Conservation (phyloP, 2,113 vertebrate genomes). For the Willisornis vidua region DNA sequence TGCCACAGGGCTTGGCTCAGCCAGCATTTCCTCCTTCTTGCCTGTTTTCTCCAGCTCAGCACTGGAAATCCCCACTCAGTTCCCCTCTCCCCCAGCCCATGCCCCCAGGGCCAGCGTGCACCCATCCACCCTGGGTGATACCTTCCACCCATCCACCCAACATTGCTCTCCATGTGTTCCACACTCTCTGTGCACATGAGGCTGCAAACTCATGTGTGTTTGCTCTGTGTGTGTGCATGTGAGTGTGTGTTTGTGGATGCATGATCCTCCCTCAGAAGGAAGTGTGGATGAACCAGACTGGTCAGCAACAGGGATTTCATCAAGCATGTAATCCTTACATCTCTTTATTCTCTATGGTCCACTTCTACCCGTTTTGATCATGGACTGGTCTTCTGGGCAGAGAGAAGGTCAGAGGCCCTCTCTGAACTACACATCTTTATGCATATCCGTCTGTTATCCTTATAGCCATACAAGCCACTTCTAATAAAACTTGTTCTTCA, state of each 20-base stretch:
- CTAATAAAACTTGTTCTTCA: neutral
- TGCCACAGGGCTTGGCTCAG: slow-evolving; percentile 52
- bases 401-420: neutral
- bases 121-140: neutral
- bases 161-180: fast-evolving
- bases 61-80: slow-evolving; percentile 51
- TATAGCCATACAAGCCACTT: neutral
- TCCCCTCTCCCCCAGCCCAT: slow-evolving; percentile 18
- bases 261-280: neutral
- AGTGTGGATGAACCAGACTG: neutral
- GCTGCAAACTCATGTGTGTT: neutral
- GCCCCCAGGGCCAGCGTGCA: neutral
- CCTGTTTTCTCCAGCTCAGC: slow-evolving; percentile 1
- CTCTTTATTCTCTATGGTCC: neutral
- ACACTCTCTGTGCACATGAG: fast-evolving
- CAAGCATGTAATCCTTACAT: neutral
- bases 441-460: neutral
- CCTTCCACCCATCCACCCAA: neutral
- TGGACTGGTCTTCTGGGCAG: neutral
- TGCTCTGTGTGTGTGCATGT: neutral
- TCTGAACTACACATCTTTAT: neutral
- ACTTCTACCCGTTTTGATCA: neutral
- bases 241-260: neutral
- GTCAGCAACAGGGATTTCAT: neutral
- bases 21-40: slow-evolving; percentile 25